Evolutionary conservation across 2,888 invertebrate species (phyloP).

Genomic region (Philhelius pedissequus): DNA sequence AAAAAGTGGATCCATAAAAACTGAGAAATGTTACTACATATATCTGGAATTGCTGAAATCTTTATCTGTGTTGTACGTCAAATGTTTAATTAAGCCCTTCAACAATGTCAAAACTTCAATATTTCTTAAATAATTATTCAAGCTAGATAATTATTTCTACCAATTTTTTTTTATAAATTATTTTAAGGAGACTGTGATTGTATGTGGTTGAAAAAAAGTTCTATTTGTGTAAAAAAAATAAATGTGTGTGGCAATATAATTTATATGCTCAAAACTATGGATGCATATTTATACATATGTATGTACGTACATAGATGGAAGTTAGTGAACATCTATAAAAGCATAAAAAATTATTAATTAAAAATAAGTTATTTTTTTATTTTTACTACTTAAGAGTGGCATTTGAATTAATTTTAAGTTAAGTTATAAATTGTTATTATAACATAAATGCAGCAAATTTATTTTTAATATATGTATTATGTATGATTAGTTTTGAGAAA

Average conservation of each 20-base stretch:
- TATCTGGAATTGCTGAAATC: no score
- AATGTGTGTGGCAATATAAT: slow-evolving; percentile 16
- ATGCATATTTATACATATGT: neutral
- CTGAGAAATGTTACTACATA: no score
- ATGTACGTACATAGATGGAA: neutral
- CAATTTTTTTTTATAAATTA: slow-evolving; percentile 4
- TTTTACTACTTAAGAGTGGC: neutral
- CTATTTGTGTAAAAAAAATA: slow-evolving; percentile 22
- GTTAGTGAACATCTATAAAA: slow-evolving; percentile 2
- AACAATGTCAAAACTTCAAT: neutral
- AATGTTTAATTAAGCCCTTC: neutral
- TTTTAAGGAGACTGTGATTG: slow-evolving; percentile 76
- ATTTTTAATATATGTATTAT: slow-evolving; percentile 16
- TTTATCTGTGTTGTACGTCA: no score
- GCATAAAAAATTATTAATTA: slow-evolving; percentile 6
- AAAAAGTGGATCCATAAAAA: no score
- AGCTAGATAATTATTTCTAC: slow-evolving; percentile 1
- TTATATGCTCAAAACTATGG: slow-evolving; percentile 28
- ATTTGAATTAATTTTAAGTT: neutral
- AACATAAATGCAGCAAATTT: slow-evolving; percentile 27
- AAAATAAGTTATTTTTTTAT: neutral
- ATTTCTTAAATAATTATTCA: neutral
- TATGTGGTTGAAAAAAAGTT: slow-evolving; percentile 73
- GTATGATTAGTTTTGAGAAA: neutral
- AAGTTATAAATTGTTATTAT: neutral